Base-by-base conservation (phyloP, 30 jellyfish, hydroid and myxozoan species). In the Turritopsis rubra region DNA sequence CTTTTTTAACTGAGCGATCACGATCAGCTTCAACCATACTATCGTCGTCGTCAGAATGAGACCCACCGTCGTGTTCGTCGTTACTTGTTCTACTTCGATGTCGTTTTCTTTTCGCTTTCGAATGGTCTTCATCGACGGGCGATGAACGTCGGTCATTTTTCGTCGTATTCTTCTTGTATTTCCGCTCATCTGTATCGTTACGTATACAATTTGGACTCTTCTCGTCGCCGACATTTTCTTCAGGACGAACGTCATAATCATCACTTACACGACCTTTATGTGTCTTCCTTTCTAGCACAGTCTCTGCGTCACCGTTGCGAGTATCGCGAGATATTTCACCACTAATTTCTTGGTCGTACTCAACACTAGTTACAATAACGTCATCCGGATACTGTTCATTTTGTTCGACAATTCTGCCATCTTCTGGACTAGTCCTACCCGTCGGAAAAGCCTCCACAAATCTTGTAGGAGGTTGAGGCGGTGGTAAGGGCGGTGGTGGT, bases 11-110 rank as follows among this genome's bases (percentile, higher is more conserved):
- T 7, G 77, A 68, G 30, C 77, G 77, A 27, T 60, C 73, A 18
- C 73, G 73, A 60, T 68, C 77, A 68, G 77, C 77, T 68, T 68
- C 77, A 23, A 68, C 77, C 77, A 68, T 68, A 27, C 77, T 68
- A 27, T 68, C 77, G 77, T 68, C 77, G 0, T 23, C 28, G 31
- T 68, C 77, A 5, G 60, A 41, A 41, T 41, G 60, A 41, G 60
- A 41, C 60, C 13, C 9, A 41, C 5, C 60, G 13, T 41, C 60
- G n/a, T n/a, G n/a, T n/a, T n/a, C n/a, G n/a, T n/a, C n/a, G n/a
- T n/a, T n/a, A n/a, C n/a, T n/a, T n/a, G n/a, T n/a, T n/a, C n/a
- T n/a, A 41, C 60, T 41, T 3, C 60, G 60, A 41, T 41, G 60
- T 41, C 60, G 60, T 41, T 41, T 41, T 41, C 60, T 41, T 41